A percentile compares a stretch with the other conserved stretches of the same genome.
Evolutionary conservation across 1,140 invertebrate species (phyloP).

Genomic region (Sinonovacula constricta): DNA sequence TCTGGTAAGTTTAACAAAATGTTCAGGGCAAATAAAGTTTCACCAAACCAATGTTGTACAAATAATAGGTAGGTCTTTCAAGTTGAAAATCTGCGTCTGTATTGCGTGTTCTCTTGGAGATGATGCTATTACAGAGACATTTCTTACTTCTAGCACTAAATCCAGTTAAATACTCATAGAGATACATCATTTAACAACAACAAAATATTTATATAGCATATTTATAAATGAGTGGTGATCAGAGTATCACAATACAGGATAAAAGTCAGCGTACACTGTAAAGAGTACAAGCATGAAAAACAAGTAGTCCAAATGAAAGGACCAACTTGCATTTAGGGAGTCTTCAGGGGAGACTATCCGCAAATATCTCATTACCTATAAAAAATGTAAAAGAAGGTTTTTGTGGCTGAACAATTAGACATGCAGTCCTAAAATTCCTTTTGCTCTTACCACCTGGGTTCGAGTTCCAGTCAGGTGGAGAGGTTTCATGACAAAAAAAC

Average conservation of each 20-base stretch:
- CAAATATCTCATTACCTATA: neutral
- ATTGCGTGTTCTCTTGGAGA: neutral
- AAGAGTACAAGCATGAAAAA: too few relatives aligned
- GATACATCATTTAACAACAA: too few relatives aligned
- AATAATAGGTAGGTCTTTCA: too few relatives aligned
- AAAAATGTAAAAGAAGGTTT: neutral
- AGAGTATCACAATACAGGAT: too few relatives aligned
- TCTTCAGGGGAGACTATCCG: neutral
- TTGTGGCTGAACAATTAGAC: neutral
- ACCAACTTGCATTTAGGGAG: neutral
- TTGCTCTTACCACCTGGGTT: neutral
- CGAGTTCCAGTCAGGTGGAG: neutral
- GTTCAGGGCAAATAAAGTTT: neutral
- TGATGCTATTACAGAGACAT: neutral
- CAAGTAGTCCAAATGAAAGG: neutral
- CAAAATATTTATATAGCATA: too few relatives aligned
- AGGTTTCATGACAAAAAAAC: neutral
- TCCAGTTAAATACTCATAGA: too few relatives aligned
- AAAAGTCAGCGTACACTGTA: too few relatives aligned
- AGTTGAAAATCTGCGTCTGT: neutral
- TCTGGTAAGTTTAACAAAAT: conserved; percentile 61
- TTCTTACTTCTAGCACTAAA: too few relatives aligned
- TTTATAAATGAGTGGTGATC: too few relatives aligned
- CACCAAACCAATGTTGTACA: neutral
- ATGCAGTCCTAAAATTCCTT: neutral